Evolutionary conservation across 37 sponge, comb jelly and placozoan genomes (phyloP).

Genomic region (Axinella damicornis): DNA sequence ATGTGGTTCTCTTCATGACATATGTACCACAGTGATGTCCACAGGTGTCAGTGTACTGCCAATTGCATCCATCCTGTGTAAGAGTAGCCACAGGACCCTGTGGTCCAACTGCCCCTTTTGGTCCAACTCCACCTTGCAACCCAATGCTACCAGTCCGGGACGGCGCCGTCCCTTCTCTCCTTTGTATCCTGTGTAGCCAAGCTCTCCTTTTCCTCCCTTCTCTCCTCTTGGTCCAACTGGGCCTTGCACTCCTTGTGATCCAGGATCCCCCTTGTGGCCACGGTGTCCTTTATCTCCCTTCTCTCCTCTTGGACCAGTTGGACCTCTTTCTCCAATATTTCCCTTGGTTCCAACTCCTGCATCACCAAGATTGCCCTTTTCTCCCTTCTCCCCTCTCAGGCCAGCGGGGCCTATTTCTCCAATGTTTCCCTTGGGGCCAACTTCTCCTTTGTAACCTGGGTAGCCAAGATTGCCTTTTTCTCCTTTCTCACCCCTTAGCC

Average conservation of each 20-base stretch:
- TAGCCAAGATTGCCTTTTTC: constrained; percentile 3
- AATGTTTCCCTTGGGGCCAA: neutral
- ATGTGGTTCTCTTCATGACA: neutral
- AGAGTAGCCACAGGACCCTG: neutral
- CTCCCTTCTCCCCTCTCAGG: constrained; percentile 3
- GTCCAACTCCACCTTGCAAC: neutral
- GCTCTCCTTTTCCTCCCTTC: constrained; percentile 7
- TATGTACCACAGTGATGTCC: constrained; percentile 20
- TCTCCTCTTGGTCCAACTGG: neutral
- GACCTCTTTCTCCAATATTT: too few relatives aligned
- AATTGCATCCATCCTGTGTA: constrained; percentile 1
- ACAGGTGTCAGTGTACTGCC: constrained; percentile 23
- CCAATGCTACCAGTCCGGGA: neutral
- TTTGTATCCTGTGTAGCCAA: constrained; percentile 12
- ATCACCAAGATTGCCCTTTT: neutral
- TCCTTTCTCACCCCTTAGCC: neutral
- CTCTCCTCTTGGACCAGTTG: constrained; percentile 17
- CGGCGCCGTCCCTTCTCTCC: constrained; percentile 30
- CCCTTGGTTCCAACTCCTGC: too few relatives aligned
- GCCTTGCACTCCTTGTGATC: neutral
- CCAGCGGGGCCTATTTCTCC: constrained; percentile 1
- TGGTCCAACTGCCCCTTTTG: neutral
- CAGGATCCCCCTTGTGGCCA: neutral
- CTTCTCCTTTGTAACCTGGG: constrained; percentile 16
- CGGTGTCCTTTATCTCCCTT: too few relatives aligned